Conservation (phyloP, 2,113 vertebrate species). For the Pseudorhombus dupliciocellatus region DNA sequence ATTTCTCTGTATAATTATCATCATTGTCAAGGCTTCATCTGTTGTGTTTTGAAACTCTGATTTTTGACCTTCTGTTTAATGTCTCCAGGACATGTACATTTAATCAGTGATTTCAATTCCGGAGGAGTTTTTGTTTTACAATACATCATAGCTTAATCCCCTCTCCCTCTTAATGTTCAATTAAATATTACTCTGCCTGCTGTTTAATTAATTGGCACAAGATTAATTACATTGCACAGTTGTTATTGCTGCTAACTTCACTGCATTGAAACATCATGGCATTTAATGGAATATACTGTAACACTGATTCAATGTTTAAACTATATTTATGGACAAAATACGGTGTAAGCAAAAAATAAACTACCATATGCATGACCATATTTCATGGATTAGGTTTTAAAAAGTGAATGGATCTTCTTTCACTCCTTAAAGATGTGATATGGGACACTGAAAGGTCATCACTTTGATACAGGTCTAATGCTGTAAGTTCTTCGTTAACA, state of each 20-base stretch:
- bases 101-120: constrained; percentile 10
- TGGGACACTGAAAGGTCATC: constrained; percentile 31
- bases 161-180: background rate
- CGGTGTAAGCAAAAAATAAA: background rate
- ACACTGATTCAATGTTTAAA: background rate
- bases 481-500: constrained; percentile 20
- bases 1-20: background rate
- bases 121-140: constrained; percentile 7
- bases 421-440: background rate
- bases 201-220: constrained; percentile 4
- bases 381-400: background rate
- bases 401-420: background rate
- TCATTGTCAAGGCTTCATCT: background rate
- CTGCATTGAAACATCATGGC: background rate
- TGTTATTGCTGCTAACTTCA: background rate
- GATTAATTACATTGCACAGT: background rate
- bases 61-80: background rate
- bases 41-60: background rate
- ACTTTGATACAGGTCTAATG: constrained; percentile 16
- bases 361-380: no score
- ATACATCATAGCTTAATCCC: constrained; percentile 5
- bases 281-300: background rate
- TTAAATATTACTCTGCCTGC: constrained; percentile 2
- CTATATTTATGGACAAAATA: background rate
- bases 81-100: background rate